Base-by-base conservation (phyloP, 2,888 invertebrate genomes). In the Tachina fera region DNA sequence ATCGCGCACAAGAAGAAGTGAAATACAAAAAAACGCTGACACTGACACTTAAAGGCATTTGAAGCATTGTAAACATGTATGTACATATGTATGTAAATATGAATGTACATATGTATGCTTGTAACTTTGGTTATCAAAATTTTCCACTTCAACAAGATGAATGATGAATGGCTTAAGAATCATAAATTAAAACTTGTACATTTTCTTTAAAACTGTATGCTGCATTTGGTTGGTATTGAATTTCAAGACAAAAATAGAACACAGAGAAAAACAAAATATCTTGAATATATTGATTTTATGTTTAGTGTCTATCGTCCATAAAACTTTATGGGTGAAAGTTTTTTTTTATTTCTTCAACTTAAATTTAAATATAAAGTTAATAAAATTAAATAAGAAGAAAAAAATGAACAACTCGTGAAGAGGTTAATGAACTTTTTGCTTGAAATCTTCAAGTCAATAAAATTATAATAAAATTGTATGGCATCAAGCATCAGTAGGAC, bases 321-420 rank as follows among this genome's bases (percentile, higher is more conserved):
- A 79, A 80, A 74, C 9, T 31, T 39, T 56, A 72, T 81, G 81
- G 80, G 81, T 75, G 81, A 81, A 81, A 81, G 81, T 81, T 75
- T 80, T 74, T 39, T 14, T 67, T 76, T 61, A 16, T 41, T 47
- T 71, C 13, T 19, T 22, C 5, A 58, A 31, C 16, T 51, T 51
- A 60, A 60, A 79, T 11, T 53, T 53, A 51, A 43, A 6, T 16
- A 53, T 22, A 51, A 16, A 22, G 53, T 53, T 70, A 70, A 70
- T 60, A 53, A 39, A 60, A 78, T 70, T 47, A 43, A 61, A 1
- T 22, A 41, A 13, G 19, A 31, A 58, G 16, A 56, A 9, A 56
- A 49, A 58, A 41, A 47, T n/a, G n/a, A 13, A 47, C 10, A 72
- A 31, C 31, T 31, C 31, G 31, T 22, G 11, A 41, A 65, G n/a